Conservation (phyloP, 1,140 invertebrate species). For the Bombus waltoni region DNA sequence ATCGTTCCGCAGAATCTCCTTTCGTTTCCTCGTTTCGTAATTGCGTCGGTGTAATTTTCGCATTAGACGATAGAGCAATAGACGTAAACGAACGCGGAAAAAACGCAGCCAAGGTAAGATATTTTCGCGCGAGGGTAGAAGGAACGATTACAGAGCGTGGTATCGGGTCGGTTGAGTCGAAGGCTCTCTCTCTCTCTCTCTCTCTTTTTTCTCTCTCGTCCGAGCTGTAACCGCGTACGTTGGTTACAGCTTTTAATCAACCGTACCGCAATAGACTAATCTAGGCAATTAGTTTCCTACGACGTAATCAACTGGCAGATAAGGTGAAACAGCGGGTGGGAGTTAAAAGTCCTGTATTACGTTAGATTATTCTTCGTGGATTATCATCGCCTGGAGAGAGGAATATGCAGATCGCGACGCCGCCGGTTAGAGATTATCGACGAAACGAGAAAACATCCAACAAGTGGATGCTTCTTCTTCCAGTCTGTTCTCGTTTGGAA, state of each 20-base stretch:
- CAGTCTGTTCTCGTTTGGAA: background rate
- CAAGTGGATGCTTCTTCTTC: background rate
- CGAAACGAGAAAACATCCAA: slow-evolving; percentile 24
- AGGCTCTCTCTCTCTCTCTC: background rate
- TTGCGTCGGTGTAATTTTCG: background rate
- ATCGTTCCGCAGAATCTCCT: background rate
- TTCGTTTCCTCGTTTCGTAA: background rate
- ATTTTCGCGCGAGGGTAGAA: background rate
- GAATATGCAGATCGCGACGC: slow-evolving; percentile 31
- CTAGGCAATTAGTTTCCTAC: slow-evolving; percentile 54
- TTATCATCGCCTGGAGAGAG: slow-evolving; percentile 37
- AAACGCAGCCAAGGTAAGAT: background rate
- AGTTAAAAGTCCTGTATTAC: slow-evolving; percentile 50
- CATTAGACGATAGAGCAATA: background rate
- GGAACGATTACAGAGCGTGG: background rate
- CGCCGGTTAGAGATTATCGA: slow-evolving; percentile 7
- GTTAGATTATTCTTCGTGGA: slow-evolving; percentile 40
- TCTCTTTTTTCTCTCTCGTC: too few relatives aligned
- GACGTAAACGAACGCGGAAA: background rate
- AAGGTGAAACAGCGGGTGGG: slow-evolving; percentile 46
- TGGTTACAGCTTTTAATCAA: slow-evolving; percentile 48
- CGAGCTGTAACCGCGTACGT: slow-evolving; percentile 10
- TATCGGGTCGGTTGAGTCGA: background rate
- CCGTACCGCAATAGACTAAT: slow-evolving; percentile 49
- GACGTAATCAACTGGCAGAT: slow-evolving; percentile 44